Percentiles rank a stretch among this genome's conserved stretches.
These are phyloP conservation scores for Thinocorus orbignyianus DNA, from an alignment of 2,113 vertebrate species.

Conservation along the genomic window DNA sequence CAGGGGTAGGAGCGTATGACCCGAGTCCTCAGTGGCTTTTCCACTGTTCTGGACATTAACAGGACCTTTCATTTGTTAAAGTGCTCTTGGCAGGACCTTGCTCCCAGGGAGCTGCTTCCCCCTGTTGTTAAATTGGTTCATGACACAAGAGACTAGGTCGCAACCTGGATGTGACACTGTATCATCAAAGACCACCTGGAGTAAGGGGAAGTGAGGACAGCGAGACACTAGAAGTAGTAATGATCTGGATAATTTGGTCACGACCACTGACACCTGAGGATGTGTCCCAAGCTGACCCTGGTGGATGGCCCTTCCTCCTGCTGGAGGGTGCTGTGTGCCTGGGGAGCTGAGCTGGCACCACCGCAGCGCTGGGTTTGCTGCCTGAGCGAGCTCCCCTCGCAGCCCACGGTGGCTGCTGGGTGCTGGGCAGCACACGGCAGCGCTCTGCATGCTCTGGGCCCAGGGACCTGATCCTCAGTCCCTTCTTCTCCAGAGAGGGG, in stretches of 20 bases:
- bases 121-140: background rate
- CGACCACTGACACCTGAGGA: background rate
- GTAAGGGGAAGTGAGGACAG: background rate
- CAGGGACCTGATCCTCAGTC: background rate
- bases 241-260: background rate
- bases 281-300: conserved; percentile 4
- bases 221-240: background rate
- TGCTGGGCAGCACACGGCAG: background rate
- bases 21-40: conserved; percentile 13
- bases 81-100: conserved; percentile 16
- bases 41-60: background rate
- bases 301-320: background rate
- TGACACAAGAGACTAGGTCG: background rate
- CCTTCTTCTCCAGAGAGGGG: background rate
- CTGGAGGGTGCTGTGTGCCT: background rate
- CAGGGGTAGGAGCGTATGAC: background rate
- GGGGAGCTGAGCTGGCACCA: background rate
- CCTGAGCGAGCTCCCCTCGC: background rate
- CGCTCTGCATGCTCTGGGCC: fast-evolving
- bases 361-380: background rate
- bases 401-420: background rate
- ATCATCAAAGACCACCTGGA: background rate
- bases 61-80: conserved; percentile 10
- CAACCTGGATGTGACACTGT: conserved; percentile 39
- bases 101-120: conserved; percentile 20